Conservation (phyloP, 2,888 invertebrate species). For the Antheraea assamensis region DNA sequence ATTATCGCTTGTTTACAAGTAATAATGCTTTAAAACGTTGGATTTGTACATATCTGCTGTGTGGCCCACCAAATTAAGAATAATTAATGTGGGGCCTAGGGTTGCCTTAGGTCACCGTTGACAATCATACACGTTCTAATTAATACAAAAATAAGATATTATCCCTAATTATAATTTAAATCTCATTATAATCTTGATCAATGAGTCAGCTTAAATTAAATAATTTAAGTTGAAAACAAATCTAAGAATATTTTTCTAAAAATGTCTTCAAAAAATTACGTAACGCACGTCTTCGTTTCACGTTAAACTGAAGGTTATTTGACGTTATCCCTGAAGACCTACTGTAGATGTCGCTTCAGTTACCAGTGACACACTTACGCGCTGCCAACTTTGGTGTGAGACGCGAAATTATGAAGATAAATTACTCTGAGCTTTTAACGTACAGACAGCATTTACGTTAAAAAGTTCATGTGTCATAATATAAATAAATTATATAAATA, state of each 20-base stretch:
- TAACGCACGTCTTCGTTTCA: conserved; percentile 64
- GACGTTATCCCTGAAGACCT: conserved; percentile 56
- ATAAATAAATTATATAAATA: not conserved
- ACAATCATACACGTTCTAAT: too few relatives aligned
- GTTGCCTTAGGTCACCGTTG: too few relatives aligned
- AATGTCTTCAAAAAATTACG: conserved; percentile 43
- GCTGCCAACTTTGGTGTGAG: conserved; percentile 40
- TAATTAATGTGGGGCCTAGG: too few relatives aligned
- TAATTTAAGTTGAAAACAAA: not conserved
- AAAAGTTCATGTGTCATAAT: not conserved
- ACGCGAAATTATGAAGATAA: conserved; percentile 9
- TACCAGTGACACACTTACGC: conserved; percentile 66
- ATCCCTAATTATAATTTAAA: too few relatives aligned
- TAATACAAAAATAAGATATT: too few relatives aligned
- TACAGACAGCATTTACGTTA: not conserved
- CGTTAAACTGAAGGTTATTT: conserved; percentile 69
- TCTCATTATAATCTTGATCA: too few relatives aligned
- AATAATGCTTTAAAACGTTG: too few relatives aligned
- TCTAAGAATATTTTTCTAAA: not conserved
- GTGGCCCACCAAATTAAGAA: too few relatives aligned
- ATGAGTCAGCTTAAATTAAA: too few relatives aligned
- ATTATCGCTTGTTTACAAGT: too few relatives aligned
- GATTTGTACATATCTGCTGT: too few relatives aligned
- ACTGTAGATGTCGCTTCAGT: conserved; percentile 58
- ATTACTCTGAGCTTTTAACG: conserved; percentile 3